A percentile compares a stretch with the other conserved stretches of the same genome.
These are phyloP conservation scores for Euura saliciscinereae DNA, from an alignment of 1,140 invertebrate species.

Conservation along the genomic window DNA sequence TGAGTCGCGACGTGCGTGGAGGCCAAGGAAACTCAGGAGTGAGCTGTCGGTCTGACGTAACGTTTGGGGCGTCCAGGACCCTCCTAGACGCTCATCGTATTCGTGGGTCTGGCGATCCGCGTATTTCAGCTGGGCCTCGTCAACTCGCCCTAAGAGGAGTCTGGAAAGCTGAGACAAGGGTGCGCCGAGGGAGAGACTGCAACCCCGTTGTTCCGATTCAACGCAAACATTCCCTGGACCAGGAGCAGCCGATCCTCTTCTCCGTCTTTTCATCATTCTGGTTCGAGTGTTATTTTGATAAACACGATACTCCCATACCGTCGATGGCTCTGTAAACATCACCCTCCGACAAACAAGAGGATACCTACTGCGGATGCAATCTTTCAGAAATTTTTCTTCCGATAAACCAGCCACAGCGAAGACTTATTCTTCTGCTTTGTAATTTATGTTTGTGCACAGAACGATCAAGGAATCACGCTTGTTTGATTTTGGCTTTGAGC, in stretches of 20 bases:
- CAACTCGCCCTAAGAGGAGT: background rate
- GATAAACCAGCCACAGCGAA: background rate
- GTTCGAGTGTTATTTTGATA: slow-evolving; percentile 7
- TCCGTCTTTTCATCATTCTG: slow-evolving; percentile 5
- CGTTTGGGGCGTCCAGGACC: background rate
- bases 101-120: background rate
- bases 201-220: background rate
- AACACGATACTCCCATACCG: background rate
- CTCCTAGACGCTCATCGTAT: background rate
- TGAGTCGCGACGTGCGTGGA: background rate
- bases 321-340: background rate
- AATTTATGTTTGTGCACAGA: background rate
- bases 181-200: background rate
- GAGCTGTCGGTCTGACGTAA: slow-evolving; percentile 4
- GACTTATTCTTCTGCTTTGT: background rate
- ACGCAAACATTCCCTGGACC: background rate
- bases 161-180: background rate
- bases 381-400: background rate
- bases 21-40: background rate
- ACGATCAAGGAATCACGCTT: background rate
- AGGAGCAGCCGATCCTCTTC: background rate
- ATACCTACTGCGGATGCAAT: background rate
- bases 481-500: too few relatives aligned
- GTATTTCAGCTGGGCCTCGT: background rate
- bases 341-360: background rate